Conservation (phyloP, 2,797 vertebrate species). For the Schizopygopsis malacanthus region DNA sequence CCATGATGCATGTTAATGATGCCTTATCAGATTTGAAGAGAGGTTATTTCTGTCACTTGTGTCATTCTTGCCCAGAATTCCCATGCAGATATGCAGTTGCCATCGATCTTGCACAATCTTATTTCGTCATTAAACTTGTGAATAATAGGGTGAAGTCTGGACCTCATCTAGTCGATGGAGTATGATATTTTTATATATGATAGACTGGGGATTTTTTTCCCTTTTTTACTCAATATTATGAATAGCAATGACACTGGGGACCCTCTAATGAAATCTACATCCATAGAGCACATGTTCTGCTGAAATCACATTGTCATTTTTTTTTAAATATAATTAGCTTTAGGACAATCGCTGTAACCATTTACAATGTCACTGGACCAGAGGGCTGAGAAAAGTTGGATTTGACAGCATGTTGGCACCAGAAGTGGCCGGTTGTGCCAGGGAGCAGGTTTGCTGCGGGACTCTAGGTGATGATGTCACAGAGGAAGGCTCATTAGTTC, state of each 20-base stretch:
- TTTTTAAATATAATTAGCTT: slow-evolving; percentile 48
- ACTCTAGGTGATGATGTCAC: slow-evolving; percentile 38
- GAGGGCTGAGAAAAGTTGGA: not conserved
- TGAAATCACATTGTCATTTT: slow-evolving; percentile 7
- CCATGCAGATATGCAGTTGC: slow-evolving; percentile 29
- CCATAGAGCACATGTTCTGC: not conserved
- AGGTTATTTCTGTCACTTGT: slow-evolving; percentile 34
- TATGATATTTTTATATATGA: slow-evolving; percentile 34
- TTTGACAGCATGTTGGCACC: slow-evolving; percentile 50
- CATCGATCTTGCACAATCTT: slow-evolving; percentile 38
- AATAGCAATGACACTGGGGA: slow-evolving; percentile 25
- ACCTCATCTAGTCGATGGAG: not conserved
- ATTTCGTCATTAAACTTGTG: slow-evolving; percentile 45
- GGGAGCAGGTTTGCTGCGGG: not conserved
- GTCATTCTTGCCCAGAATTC: slow-evolving; percentile 37
- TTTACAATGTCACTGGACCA: slow-evolving; percentile 36
- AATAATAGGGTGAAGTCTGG: slow-evolving; percentile 7
- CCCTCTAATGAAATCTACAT: slow-evolving; percentile 23
- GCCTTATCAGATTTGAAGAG: slow-evolving; percentile 18
- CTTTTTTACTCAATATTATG: not conserved
- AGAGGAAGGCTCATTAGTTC: slow-evolving; percentile 45
- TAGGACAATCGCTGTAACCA: slow-evolving; percentile 13
- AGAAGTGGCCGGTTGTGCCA: slow-evolving; percentile 16
- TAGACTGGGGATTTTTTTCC: not conserved
- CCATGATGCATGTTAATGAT: slow-evolving; percentile 40